Evolutionary conservation across 2,888 invertebrate genomes (phyloP), one percentile per base, ranked within the genome.

Genomic region (Lottia gigantea): DNA sequence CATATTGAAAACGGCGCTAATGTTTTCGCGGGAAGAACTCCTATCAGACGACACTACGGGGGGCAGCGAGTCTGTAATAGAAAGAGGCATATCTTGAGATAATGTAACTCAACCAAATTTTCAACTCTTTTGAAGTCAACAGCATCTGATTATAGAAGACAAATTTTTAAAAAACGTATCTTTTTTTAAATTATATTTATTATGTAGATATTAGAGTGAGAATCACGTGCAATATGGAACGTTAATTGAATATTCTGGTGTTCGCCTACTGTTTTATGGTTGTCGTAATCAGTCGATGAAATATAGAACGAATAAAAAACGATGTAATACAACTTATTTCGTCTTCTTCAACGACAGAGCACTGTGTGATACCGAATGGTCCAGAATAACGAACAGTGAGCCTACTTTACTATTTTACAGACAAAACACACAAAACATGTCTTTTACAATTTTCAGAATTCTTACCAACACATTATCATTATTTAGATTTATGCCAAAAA

Each of bases 111-210:
- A 55, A 19, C 55, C 23, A 55, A 55, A 55, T 55, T 55, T 55
- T 55, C 19, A 55, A 55, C 11, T 23, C 19, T 23, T 55, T 55
- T 55, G 55, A 55, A 12, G 55, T 55, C 23, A 55, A 55, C 23
- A 23, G 55, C 19, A 55, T 23, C 19, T 55, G 12, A 55, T 55
- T 55, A 55, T 23, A 19, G 4, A n/a, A 8, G 55, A 55, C 55
- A 55, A 55, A 55, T 55, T 55, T 55, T 19, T 55, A 55, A 55
- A 55, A 55, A 23, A 40, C 40, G 8, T 55, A 55, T 55, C 55
- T 55, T 55, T 23, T 40, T 55, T 55, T 19, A 55, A 55, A 55
- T 55, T 55, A 55, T 55, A 23, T 19, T 23, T 23, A 23, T 55
- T 40, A 40, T 8, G 23, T 0, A 8, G 55, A 23, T 14, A 11